phyloP scores from a whole-genome alignment of 2,797 vertebrate genomes.

The Syngnathus acus region DNA sequence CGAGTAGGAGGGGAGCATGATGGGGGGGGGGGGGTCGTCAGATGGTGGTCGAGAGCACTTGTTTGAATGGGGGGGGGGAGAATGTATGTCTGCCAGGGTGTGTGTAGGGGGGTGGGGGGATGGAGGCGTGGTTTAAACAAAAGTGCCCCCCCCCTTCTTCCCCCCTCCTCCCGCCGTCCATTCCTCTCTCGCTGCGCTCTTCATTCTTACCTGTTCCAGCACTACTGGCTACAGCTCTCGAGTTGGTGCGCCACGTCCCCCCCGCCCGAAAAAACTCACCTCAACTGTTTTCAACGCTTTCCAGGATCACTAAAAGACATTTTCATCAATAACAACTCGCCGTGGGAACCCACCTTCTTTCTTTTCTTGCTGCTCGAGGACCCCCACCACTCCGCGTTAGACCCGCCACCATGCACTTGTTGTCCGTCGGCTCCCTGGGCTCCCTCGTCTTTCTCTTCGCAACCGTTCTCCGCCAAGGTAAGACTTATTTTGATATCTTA shows the following conservation, averaged over 20 bases:
- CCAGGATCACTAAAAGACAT: slow-evolving; percentile 1
- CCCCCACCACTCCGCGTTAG: slow-evolving; percentile 20
- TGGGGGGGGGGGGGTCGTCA: not conserved
- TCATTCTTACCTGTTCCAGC: slow-evolving; percentile 58
- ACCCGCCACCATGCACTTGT: slow-evolving; percentile 66
- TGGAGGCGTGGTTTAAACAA: slow-evolving; percentile 42
- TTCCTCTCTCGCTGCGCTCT: slow-evolving; percentile 36
- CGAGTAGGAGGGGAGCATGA: slow-evolving; percentile 5
- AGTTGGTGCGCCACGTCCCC: slow-evolving; percentile 38
- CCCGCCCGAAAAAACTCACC: slow-evolving; percentile 21
- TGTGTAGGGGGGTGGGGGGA: too few relatives aligned
- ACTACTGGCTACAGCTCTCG: slow-evolving; percentile 41
- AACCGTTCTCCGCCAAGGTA: slow-evolving; percentile 55
- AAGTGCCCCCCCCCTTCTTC: slow-evolving; percentile 33
- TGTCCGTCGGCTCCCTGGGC: slow-evolving; percentile 47
- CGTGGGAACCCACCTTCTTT: not conserved
- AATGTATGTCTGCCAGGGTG: too few relatives aligned
- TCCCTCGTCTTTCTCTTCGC: slow-evolving; percentile 31
- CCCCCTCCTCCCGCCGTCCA: slow-evolving; percentile 26
- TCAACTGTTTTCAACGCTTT: slow-evolving; percentile 12
- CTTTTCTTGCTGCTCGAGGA: not conserved
- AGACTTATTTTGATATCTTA: slow-evolving; percentile 17
- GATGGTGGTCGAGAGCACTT: slow-evolving; percentile 3
- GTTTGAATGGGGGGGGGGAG: not conserved
- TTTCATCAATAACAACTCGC: not conserved